Conservation (phyloP, 1,140 invertebrate species). For the Zeugodacus cucurbitae region DNA sequence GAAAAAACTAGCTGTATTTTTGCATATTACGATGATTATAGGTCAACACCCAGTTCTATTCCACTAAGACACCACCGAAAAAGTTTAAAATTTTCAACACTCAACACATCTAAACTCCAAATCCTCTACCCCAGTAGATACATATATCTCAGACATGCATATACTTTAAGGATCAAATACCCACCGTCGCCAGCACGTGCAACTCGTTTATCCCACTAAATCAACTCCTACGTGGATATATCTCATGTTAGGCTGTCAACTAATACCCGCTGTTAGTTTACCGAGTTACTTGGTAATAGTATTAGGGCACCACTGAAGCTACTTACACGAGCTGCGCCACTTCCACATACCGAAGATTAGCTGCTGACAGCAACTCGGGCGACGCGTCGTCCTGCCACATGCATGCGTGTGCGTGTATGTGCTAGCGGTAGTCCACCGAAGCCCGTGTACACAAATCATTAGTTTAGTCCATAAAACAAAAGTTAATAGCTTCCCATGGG, state of each 20-base stretch:
- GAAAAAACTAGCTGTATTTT: too few relatives aligned
- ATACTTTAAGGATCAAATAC: too few relatives aligned
- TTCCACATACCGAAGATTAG: neutral
- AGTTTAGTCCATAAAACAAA: constrained; percentile 40
- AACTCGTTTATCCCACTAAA: neutral
- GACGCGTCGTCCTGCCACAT: neutral
- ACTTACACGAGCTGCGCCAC: neutral
- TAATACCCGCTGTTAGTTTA: constrained; percentile 7
- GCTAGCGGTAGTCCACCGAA: neutral
- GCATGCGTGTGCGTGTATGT: neutral
- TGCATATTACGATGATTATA: too few relatives aligned
- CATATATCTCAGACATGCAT: too few relatives aligned
- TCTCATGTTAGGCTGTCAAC: neutral
- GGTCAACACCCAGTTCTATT: too few relatives aligned
- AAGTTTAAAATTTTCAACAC: too few relatives aligned
- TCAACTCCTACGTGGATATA: neutral
- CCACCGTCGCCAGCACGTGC: neutral
- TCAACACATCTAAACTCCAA: neutral
- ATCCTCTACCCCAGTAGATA: neutral
- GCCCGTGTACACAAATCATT: constrained; percentile 29
- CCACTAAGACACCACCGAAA: too few relatives aligned
- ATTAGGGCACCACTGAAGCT: neutral
- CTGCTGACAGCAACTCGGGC: neutral
- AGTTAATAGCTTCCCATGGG: constrained; percentile 41
- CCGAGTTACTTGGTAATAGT: neutral